Conservation (phyloP, 2,113 vertebrate species). For the Phalacrocorax aristotelis region DNA sequence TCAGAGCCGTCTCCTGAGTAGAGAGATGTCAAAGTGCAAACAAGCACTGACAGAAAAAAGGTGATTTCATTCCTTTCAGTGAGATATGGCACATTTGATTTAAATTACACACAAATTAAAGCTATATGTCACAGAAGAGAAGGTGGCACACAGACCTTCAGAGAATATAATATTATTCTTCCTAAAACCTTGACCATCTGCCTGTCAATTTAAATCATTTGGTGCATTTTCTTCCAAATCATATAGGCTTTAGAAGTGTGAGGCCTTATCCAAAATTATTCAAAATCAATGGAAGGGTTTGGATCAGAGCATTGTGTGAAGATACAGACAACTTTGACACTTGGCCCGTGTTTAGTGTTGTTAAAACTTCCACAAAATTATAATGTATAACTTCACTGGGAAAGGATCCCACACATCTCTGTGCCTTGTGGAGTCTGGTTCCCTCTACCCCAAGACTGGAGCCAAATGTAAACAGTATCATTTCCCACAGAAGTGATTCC, state of each 20-base stretch:
- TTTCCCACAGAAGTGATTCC: not conserved
- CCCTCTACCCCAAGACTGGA: not conserved
- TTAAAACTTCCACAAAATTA: not conserved
- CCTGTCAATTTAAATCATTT: not conserved
- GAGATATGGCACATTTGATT: not conserved
- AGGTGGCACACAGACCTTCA: not conserved
- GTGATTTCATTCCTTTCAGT: not conserved
- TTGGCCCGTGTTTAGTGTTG: not conserved
- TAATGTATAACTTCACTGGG: not conserved
- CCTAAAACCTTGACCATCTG: not conserved
- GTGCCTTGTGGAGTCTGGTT: not conserved
- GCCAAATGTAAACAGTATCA: not conserved
- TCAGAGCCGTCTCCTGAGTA: not conserved
- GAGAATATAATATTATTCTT: not conserved
- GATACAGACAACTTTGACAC: not conserved
- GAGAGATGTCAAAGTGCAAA: not conserved
- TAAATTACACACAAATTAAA: constrained; percentile 1
- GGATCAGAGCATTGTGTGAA: not conserved
- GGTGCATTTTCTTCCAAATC: not conserved
- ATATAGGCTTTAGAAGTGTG: not conserved
- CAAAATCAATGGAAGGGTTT: not conserved
- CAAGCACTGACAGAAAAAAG: not conserved
- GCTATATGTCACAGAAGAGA: not conserved
- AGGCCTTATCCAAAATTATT: not conserved
- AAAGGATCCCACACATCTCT: not conserved